A percentile compares a stretch with the other conserved stretches of the same genome.
These are phyloP conservation scores for Tragelaphus eurycerus DNA, from an alignment of 2,797 vertebrate genomes.

Conservation along the genomic window DNA sequence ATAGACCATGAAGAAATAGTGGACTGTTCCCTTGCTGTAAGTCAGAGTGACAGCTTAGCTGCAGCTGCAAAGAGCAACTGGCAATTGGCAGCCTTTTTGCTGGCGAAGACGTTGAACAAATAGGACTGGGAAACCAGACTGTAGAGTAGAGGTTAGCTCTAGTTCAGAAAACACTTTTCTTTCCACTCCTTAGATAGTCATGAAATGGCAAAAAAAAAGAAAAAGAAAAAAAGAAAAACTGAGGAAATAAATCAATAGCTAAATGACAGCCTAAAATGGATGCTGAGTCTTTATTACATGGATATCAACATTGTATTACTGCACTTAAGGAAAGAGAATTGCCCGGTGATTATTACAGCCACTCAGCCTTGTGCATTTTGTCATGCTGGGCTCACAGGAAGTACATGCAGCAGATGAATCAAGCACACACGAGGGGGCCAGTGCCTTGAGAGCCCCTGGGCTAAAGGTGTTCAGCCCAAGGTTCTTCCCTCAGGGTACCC, in stretches of 20 bases:
- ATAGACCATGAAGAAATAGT: slow-evolving; percentile 53
- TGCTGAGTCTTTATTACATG: not conserved
- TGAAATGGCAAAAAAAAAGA: not conserved
- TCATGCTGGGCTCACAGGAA: not conserved
- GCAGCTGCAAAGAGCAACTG: not conserved
- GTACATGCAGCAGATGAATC: not conserved
- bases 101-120: slow-evolving; percentile 30
- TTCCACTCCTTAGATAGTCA: not conserved
- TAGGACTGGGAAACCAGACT: not conserved
- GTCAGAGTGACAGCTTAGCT: not conserved
- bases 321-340: not conserved
- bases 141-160: not conserved
- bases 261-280: not conserved
- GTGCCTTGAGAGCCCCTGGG: rapidly evolving
- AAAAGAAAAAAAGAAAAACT: not conserved
- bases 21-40: slow-evolving; percentile 23
- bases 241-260: not conserved
- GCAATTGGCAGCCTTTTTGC: slow-evolving; percentile 17
- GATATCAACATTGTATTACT: not conserved
- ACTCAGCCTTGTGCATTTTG: not conserved
- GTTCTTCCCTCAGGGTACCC: too few species aligned
- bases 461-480: rapidly evolving
- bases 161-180: not conserved
- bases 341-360: not conserved
- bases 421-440: rapidly evolving